Base-by-base conservation (phyloP, 2,797 vertebrate species). In the Toxotes lorentzi region DNA sequence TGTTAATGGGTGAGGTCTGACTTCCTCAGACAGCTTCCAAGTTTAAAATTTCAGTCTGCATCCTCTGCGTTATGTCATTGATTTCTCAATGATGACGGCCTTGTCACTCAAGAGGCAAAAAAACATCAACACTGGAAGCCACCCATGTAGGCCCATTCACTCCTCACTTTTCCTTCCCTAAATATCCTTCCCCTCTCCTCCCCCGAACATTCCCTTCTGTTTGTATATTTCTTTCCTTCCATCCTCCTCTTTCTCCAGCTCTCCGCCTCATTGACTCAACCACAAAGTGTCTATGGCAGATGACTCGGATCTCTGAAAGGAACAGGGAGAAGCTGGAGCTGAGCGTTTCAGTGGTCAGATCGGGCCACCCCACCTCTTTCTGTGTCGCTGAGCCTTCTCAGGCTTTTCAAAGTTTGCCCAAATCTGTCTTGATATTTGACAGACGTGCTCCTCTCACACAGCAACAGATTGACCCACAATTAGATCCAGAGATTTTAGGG, bases 81-180 rank as follows among this genome's bases (percentile, higher is more conserved):
- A 81, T 86, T 92, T 66, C 78, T 76, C 78, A 80, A 60, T 59
- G 80, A 82, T 63, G 85, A 93, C 59, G 83, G 80, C 79, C 78
- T 73, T 93, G 93, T 94, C 92, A 95, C 80, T 95, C 94, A 94
- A 86, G 88, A 78, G 58, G 50, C 27, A 60, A 69, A 81, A 81
- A 63, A 67, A 63, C 76, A 82, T 78, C 86, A 87, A 68, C 91
- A 86, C 48, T 82, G 79, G 86, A 91, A 93, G 81, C 92, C 93
- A 93, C 92, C 90, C 91, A 92, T 90, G 91, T 86, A 84, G 92
- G 61, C 67, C 67, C 77, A 78, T 74, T 92, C 84, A 86, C 73
- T 89, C 83, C 88, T 86, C 82, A 82, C 86, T 90, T 86, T 88
- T 83, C 88, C 81, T 86, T 77, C 76, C 71, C 75, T 81, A 83